Conservation (phyloP, 1,140 invertebrate genomes). For the Penaeus japonicus region DNA sequence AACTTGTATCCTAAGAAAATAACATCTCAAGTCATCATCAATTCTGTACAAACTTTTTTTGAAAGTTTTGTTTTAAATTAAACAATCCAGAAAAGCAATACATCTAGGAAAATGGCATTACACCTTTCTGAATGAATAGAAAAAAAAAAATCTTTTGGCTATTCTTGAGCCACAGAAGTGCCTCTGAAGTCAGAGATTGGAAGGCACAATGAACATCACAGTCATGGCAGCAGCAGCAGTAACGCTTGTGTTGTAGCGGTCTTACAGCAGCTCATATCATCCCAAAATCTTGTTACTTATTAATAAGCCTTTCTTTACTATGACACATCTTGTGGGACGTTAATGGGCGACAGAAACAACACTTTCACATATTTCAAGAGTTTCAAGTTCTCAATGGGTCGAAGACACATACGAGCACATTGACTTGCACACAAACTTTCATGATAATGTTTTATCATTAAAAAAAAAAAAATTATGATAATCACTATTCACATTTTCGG, state of each 20-base stretch:
- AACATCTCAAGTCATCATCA: constrained; percentile 17
- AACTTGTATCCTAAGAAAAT: constrained; percentile 20
- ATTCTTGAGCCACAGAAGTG: neutral
- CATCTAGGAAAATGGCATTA: neutral
- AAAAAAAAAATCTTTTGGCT: neutral
- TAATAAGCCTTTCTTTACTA: no score
- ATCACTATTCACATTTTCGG: neutral
- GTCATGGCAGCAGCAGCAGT: constrained; percentile 40
- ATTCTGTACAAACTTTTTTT: neutral
- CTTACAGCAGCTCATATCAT: neutral
- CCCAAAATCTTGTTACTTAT: no score
- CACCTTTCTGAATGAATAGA: neutral
- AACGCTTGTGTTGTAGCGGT: constrained; percentile 11
- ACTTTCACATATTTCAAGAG: no score
- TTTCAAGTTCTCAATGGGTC: no score
- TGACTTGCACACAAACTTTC: no score
- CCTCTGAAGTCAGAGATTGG: neutral
- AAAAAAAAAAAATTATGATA: neutral
- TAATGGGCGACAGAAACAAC: no score
- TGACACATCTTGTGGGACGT: no score
- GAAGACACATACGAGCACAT: no score
- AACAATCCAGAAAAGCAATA: constrained; percentile 34
- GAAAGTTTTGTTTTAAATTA: neutral
- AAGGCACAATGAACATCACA: constrained; percentile 54
- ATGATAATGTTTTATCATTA: no score